Evolutionary conservation across 2,888 invertebrate species (phyloP).

Genomic region (Epirrita christyi): DNA sequence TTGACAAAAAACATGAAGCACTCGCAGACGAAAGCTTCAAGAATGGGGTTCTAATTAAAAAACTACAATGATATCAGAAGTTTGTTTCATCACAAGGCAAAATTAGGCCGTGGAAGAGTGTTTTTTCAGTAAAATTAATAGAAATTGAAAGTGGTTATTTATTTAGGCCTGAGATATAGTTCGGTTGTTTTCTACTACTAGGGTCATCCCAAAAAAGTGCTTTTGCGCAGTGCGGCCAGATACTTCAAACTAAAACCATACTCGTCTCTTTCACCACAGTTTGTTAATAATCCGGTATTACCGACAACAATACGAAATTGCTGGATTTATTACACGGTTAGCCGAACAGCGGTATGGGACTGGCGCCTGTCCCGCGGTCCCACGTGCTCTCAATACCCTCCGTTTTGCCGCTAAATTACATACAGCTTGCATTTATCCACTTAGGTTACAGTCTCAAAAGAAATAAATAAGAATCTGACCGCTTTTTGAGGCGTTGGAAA

Average conservation of each 20-base stretch:
- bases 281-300: conserved; percentile 14
- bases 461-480: not conserved
- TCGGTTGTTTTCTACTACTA: too few relatives aligned
- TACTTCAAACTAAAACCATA: not conserved
- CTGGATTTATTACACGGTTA: conserved; percentile 19
- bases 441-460: not conserved
- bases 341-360: conserved; percentile 16
- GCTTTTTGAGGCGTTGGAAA: not conserved
- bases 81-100: too few relatives aligned
- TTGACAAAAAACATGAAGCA: too few relatives aligned
- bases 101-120: too few relatives aligned
- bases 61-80: too few relatives aligned
- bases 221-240: not conserved
- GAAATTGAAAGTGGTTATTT: not conserved
- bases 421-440: conserved; percentile 3
- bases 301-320: conserved; percentile 30
- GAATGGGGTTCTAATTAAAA: too few relatives aligned
- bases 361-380: conserved; percentile 7
- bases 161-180: too few relatives aligned
- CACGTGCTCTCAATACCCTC: conserved; percentile 3
- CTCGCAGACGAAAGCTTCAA: too few relatives aligned
- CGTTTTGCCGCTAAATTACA: conserved; percentile 4
- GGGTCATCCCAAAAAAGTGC: too few relatives aligned
- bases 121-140: too few relatives aligned
- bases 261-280: conserved; percentile 6